Conservation (phyloP, 1,140 invertebrate species). For the Phthorimaea operculella region DNA sequence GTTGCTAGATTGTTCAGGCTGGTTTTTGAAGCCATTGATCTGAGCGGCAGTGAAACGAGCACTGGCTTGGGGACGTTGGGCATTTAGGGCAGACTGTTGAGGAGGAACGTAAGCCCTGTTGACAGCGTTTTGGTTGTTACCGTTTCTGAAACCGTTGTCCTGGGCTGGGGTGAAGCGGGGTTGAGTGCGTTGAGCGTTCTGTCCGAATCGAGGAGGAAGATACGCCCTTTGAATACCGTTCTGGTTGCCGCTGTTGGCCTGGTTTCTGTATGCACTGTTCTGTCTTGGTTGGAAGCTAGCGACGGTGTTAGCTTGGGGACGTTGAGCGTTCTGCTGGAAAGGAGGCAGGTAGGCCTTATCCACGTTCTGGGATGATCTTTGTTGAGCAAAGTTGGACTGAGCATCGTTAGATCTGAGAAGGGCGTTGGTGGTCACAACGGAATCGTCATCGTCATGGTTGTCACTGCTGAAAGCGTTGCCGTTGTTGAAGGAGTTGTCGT, state of each 20-base stretch:
- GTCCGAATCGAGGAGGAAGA: slow-evolving; percentile 1
- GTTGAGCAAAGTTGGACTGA: neutral
- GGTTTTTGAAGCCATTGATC: neutral
- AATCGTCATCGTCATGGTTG: slow-evolving; percentile 26
- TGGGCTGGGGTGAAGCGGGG: neutral
- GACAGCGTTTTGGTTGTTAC: neutral
- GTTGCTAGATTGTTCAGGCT: neutral
- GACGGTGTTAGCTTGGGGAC: neutral
- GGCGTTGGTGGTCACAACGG: slow-evolving; percentile 30
- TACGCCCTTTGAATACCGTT: slow-evolving; percentile 5
- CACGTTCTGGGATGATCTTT: neutral
- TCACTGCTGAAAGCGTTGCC: slow-evolving; percentile 17
- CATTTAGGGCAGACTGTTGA: neutral
- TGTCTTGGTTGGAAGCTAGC: no score
- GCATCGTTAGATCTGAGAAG: slow-evolving; percentile 11
- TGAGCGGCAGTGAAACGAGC: neutral
- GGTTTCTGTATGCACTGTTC: neutral
- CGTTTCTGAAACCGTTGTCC: neutral
- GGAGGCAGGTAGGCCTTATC: slow-evolving; percentile 24
- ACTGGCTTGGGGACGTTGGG: no score
- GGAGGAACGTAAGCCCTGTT: slow-evolving; percentile 11
- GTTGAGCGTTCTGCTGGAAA: slow-evolving; percentile 2
- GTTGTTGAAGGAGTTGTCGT: slow-evolving; percentile 11
- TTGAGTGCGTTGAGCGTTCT: no score
- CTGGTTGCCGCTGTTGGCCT: neutral